Evolutionary conservation across 2,888 invertebrate genomes (phyloP).

Genomic region (Autographa gamma): DNA sequence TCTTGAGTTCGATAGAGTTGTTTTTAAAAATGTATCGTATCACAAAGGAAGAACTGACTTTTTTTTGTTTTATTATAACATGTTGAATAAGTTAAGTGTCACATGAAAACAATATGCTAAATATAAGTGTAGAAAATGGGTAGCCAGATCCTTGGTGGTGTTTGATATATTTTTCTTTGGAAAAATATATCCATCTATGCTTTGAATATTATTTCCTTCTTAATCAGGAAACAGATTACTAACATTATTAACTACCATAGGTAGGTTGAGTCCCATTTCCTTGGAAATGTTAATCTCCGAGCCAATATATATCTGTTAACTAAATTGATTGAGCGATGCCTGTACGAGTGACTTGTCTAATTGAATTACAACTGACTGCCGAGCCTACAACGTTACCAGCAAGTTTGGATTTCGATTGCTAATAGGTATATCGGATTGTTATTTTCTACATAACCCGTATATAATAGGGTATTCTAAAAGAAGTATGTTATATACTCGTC

Average conservation of each 20-base stretch:
- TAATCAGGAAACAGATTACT: background rate
- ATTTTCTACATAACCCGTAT: background rate
- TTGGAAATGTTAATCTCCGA: background rate
- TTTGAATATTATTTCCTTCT: background rate
- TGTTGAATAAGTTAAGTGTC: no score
- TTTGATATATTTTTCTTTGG: no score
- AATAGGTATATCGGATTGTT: background rate
- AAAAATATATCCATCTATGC: no score
- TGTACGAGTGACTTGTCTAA: constrained; percentile 7
- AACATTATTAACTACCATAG: background rate
- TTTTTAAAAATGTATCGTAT: no score
- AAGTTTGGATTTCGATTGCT: background rate
- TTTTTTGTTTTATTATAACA: no score
- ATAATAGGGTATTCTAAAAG: background rate
- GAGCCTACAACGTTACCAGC: background rate
- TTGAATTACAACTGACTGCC: background rate
- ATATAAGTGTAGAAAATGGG: no score
- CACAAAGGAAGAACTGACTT: no score
- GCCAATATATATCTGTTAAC: background rate
- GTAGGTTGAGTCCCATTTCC: background rate
- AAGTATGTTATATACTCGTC: no score
- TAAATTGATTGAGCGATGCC: constrained; percentile 5
- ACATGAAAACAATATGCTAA: no score
- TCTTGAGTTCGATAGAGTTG: no score
- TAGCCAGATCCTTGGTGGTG: no score